phyloP scores from a whole-genome alignment of 2,888 invertebrate species.

The Cybosia mesomella region DNA sequence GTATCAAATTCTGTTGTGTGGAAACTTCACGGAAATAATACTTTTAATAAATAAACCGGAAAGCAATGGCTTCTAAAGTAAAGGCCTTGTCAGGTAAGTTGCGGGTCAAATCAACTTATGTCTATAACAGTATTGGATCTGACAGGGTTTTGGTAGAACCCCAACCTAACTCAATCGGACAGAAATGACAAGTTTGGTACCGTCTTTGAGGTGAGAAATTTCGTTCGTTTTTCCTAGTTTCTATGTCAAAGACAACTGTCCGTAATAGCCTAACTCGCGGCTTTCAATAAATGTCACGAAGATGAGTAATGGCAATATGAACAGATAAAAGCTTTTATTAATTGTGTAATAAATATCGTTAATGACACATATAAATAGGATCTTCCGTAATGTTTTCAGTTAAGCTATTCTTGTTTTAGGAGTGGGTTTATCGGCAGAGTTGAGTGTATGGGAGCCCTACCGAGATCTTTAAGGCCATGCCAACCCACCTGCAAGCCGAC shows the following conservation, averaged over 20 bases:
- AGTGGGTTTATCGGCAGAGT: neutral
- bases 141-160: constrained; percentile 57
- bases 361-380: neutral
- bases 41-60: neutral
- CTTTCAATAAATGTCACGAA: constrained; percentile 12
- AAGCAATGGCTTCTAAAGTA: neutral
- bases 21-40: neutral
- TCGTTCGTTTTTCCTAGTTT: constrained; percentile 35
- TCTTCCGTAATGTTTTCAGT: neutral
- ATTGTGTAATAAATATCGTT: neutral
- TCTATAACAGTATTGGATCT: constrained; percentile 40
- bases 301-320: constrained; percentile 6
- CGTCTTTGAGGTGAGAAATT: constrained; percentile 34
- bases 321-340: neutral
- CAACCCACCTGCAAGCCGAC: no score
- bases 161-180: constrained; percentile 62
- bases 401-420: neutral
- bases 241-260: constrained; percentile 25
- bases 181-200: constrained; percentile 62
- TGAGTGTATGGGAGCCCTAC: no score
- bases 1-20: no score
- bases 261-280: constrained; percentile 26
- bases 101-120: constrained; percentile 18
- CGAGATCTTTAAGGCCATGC: no score
- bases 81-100: constrained; percentile 3